Conservation (phyloP, 2,797 vertebrate genomes). For the Acridotheres tristis region DNA sequence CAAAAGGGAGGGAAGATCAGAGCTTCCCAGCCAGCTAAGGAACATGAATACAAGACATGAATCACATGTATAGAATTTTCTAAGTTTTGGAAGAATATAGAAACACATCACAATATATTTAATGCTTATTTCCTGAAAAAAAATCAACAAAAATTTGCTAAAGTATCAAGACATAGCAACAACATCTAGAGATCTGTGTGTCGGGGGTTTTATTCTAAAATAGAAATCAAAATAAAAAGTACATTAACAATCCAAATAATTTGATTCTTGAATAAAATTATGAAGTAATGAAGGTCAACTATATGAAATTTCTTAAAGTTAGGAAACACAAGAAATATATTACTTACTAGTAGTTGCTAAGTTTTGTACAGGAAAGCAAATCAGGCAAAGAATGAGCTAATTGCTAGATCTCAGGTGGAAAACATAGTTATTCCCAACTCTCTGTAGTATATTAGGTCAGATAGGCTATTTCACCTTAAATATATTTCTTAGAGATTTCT, state of each 20-base stretch:
- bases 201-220: not conserved
- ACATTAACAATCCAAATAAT: not conserved
- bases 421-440: not conserved
- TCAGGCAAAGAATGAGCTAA: not conserved
- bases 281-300: conserved; percentile 13
- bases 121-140: conserved; percentile 16
- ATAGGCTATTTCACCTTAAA: not conserved
- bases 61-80: not conserved
- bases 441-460: not conserved
- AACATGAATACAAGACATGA: not conserved
- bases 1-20: not conserved
- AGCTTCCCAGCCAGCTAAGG: not conserved
- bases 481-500: not conserved
- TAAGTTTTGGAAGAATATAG: conserved; percentile 11
- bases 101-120: conserved; percentile 55
- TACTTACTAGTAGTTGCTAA: not conserved
- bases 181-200: conserved; percentile 9
- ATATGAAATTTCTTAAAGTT: conserved; percentile 12
- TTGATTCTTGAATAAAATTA: conserved; percentile 38
- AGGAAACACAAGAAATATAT: conserved; percentile 3
- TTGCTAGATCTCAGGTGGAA: not conserved
- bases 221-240: not conserved
- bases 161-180: conserved; percentile 25
- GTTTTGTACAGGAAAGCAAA: not conserved
- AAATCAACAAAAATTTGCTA: not conserved